These are phyloP conservation scores for Bovichtus variegatus DNA, from an alignment of 2,797 vertebrate genomes.

Conservation along the genomic window DNA sequence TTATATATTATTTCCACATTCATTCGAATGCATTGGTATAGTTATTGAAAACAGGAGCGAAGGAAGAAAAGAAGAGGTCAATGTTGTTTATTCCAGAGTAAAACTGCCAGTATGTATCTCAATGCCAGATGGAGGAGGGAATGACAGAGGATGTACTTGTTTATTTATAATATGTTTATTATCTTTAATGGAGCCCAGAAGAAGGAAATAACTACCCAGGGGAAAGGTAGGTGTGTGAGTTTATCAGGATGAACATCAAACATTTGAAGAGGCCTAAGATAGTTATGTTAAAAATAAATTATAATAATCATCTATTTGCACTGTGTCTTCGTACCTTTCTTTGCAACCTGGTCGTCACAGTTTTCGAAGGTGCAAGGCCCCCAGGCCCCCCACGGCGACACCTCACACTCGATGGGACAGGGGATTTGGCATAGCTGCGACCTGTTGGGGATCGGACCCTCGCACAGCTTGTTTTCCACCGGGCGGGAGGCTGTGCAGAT, in stretches of 20 bases:
- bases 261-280: background rate
- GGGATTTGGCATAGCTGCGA: constrained; percentile 94
- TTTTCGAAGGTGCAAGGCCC: constrained; percentile 96
- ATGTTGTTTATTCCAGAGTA: constrained; percentile 10
- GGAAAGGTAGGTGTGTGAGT: no score
- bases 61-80: background rate
- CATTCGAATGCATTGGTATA: background rate
- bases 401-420: constrained; percentile 94
- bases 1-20: background rate
- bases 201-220: background rate
- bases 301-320: background rate
- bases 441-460: constrained; percentile 87
- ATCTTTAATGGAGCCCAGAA: background rate
- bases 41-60: background rate
- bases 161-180: background rate
- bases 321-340: constrained; percentile 88
- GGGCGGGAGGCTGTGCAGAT: constrained; percentile 89
- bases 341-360: constrained; percentile 92
- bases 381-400: constrained; percentile 96
- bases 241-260: background rate
- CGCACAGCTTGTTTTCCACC: constrained; percentile 89
- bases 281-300: background rate
- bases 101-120: constrained; percentile 24
- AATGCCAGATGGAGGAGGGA: background rate
- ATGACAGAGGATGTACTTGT: background rate